These are phyloP conservation scores for Tenebrio molitor DNA, from an alignment of 1,140 invertebrate species.

Conservation along the genomic window DNA sequence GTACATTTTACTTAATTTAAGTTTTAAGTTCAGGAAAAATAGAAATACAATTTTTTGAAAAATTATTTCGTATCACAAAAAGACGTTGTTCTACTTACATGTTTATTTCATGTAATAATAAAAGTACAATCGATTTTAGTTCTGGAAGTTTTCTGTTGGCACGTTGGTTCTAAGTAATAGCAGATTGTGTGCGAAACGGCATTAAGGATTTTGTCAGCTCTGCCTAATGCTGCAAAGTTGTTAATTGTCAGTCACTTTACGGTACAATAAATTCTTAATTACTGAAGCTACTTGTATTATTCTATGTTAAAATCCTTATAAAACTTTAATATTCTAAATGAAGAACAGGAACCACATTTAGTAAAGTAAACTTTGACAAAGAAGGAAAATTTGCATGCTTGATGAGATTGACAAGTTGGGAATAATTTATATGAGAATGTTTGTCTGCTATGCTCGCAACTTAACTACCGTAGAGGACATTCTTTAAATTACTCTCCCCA, in stretches of 20 bases:
- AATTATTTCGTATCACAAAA: no score
- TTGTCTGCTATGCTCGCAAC: neutral
- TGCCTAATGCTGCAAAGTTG: conserved; percentile 13
- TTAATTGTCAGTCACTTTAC: neutral
- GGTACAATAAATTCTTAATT: conserved; percentile 25
- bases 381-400: conserved; percentile 11
- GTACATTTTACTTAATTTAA: no score
- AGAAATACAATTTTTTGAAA: no score
- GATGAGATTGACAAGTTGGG: conserved; percentile 28
- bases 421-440: conserved; percentile 23
- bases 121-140: no score
- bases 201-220: conserved; percentile 5
- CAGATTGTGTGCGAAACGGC: neutral
- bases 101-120: no score
- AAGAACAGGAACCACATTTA: conserved; percentile 10
- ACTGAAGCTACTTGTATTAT: neutral
- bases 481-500: neutral
- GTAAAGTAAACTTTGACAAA: conserved; percentile 2
- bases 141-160: no score
- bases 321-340: conserved; percentile 29
- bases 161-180: no score
- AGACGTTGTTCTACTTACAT: no score
- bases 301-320: conserved; percentile 18
- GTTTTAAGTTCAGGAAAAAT: no score
- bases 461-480: neutral